Conservation (phyloP, 2,888 invertebrate species). For the Lepidocyrtoides sp. region DNA sequence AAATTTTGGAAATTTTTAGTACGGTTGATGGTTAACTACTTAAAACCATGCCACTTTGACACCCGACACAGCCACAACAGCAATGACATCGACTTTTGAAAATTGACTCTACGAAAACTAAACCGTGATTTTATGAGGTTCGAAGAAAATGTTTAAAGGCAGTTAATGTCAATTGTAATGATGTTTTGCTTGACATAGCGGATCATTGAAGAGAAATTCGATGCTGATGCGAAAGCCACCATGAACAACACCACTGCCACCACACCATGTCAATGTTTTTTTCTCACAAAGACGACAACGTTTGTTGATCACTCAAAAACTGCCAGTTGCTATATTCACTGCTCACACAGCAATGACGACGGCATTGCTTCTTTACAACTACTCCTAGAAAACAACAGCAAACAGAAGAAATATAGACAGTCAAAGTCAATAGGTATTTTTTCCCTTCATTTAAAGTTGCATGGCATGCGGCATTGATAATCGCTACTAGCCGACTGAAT, state of each 20-base stretch:
- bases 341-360: conserved; percentile 14
- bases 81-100: not conserved
- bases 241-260: not conserved
- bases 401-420: too few species aligned
- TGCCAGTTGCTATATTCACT: conserved; percentile 33
- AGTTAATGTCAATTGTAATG: conserved; percentile 31
- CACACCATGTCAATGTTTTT: conserved; percentile 38
- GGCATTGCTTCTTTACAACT: too few species aligned
- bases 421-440: too few species aligned
- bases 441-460: not conserved
- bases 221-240: conserved; percentile 3
- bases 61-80: conserved; percentile 21
- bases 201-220: conserved; percentile 18
- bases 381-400: conserved; percentile 27
- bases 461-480: conserved; percentile 30
- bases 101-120: not conserved
- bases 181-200: conserved; percentile 50
- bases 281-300: conserved; percentile 36
- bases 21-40: too few species aligned
- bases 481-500: conserved; percentile 53
- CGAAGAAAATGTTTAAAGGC: not conserved
- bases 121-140: not conserved
- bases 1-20: too few species aligned
- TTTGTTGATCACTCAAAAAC: not conserved
- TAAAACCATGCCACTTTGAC: not conserved